A percentile compares a stretch with the other conserved stretches of the same genome.
phyloP scores from a whole-genome alignment of 2,888 invertebrate genomes.

The Bhutanitis thaidina region DNA sequence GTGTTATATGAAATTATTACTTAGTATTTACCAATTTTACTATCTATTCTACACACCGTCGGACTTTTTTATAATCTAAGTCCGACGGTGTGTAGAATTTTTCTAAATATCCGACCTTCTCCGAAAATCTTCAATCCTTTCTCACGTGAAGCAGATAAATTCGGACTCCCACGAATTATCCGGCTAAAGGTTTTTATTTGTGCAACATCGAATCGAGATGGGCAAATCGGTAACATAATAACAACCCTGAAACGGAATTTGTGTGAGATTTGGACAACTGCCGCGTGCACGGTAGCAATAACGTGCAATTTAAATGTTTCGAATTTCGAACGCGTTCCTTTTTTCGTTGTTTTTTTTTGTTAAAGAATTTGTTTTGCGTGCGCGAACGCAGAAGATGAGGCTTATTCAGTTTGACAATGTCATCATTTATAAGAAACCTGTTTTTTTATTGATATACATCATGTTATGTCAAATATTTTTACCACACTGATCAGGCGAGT shows the following conservation, averaged over 20 bases:
- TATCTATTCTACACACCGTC: not conserved
- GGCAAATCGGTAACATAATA: conserved; percentile 72
- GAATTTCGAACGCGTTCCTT: conserved; percentile 57
- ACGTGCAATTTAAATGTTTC: conserved; percentile 79
- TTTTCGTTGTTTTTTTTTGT: conserved; percentile 34
- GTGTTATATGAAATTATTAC: no score
- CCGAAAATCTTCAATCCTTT: conserved; percentile 43
- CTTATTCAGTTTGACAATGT: conserved; percentile 10
- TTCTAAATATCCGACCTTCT: not conserved
- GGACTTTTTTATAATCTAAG: no score
- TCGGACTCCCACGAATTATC: conserved; percentile 69
- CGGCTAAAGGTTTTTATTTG: conserved; percentile 64
- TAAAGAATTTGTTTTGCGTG: conserved; percentile 36
- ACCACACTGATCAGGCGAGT: no score
- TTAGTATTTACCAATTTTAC: not conserved
- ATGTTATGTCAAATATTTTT: no score
- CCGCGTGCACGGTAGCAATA: conserved; percentile 76
- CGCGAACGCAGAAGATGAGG: conserved; percentile 26
- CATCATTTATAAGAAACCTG: not conserved
- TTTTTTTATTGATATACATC: not conserved
- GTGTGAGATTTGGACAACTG: conserved; percentile 45
- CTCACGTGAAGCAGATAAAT: conserved; percentile 64
- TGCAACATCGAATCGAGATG: conserved; percentile 63
- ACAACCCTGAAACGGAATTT: conserved; percentile 66
- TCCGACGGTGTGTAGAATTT: no score